Base-by-base conservation (phyloP, 2,113 vertebrate genomes). In the Oreochromis tanganicae region DNA sequence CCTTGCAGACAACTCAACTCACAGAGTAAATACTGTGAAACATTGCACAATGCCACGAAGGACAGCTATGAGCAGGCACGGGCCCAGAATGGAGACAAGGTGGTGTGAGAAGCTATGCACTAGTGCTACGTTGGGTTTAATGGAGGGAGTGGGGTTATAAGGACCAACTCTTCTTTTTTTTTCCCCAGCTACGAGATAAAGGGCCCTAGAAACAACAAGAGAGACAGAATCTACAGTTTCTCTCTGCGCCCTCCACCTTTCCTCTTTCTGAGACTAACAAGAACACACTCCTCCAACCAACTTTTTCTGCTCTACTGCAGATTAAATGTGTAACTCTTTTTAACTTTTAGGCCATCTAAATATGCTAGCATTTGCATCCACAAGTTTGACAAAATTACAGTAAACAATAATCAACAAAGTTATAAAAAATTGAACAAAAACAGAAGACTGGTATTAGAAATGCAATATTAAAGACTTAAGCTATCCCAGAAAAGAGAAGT, bases 381-480 rank as follows among this genome's bases (percentile, higher is more conserved):
- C 87, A 81, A 88, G 84, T 94, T 86, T 81, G 80, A 89, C 80
- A 94, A 89, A 90, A 61, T 87, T 88, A 93, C 95, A 95, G 96
- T 94, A 94, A 94, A 93, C 92, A 95, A 95, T 91, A 85, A 85
- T 68, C 9, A 83, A 81, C 7, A 86, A 83, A 87, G 68, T 79
- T 52, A 75, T 85, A 59, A 68, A 86, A 81, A 81, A 38, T 78
- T 16, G 5, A 80, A 73, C 57, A 85, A 87, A 92, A 83, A 94
- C 88, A 96, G 95, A 97, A 94, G 92, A 95, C 95, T 91, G 95
- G 95, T 96, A 96, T 96, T 96, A 97, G 96, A 96, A 97, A 97
- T 93, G 92, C 92, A 96, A 96, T 38, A 94, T 96, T 96, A 96
- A 97, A 97, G 83, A 89, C 78, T 90, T 82, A 96, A 96, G 86